Evolutionary conservation across 2,797 vertebrate species (phyloP).

Genomic region (Aplochiton taeniatus): DNA sequence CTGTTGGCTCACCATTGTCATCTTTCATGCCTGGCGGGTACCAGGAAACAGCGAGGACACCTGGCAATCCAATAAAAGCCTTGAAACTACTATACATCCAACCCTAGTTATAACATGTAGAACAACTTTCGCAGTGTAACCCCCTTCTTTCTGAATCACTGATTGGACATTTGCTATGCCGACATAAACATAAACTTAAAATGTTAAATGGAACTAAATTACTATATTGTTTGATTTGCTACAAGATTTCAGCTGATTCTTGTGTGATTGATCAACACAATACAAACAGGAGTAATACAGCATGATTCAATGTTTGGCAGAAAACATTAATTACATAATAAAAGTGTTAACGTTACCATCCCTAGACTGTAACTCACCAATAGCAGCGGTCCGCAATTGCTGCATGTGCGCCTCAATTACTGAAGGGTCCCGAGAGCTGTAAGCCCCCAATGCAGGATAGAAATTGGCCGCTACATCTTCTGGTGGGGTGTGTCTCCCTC

Average conservation of each 20-base stretch:
- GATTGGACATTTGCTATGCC: too few species aligned
- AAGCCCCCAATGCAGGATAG: slow-evolving; percentile 92
- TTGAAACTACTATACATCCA: background rate
- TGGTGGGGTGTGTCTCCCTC: slow-evolving; percentile 87
- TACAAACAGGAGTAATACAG: too few species aligned
- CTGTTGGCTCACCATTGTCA: slow-evolving; percentile 87
- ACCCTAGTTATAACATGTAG: too few species aligned
- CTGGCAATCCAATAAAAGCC: slow-evolving; percentile 65
- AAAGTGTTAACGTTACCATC: too few species aligned
- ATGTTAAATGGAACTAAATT: too few species aligned
- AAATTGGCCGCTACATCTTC: slow-evolving; percentile 94
- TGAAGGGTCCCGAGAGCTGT: slow-evolving; percentile 91
- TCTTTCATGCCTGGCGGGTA: slow-evolving; percentile 87
- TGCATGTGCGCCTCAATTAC: slow-evolving; percentile 93
- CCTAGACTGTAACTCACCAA: slow-evolving; percentile 77
- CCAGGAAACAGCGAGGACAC: slow-evolving; percentile 93
- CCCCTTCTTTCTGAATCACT: too few species aligned
- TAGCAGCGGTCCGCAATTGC: slow-evolving; percentile 87
- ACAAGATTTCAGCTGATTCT: too few species aligned
- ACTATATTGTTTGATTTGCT: too few species aligned
- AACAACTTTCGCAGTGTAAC: too few species aligned
- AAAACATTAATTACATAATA: background rate
- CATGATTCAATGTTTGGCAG: background rate
- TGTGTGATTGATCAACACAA: too few species aligned
- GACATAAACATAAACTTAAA: too few species aligned